Conservation (phyloP, 2,888 invertebrate species). For the Apotomis turbidana region DNA sequence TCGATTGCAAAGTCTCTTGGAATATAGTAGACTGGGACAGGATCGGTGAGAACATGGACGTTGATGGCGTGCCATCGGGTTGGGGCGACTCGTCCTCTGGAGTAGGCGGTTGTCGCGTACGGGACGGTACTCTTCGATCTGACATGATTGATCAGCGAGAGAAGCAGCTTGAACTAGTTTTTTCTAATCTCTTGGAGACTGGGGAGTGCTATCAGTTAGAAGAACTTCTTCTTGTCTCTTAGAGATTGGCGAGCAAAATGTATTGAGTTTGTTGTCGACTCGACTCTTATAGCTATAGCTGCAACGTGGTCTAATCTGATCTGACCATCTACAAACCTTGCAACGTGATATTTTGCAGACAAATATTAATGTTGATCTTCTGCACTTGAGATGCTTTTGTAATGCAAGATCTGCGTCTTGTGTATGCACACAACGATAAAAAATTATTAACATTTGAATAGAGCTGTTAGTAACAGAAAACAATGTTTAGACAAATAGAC, state of each 20-base stretch:
- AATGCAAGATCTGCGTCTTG: constrained; percentile 5
- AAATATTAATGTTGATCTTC: neutral
- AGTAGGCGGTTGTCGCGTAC: neutral
- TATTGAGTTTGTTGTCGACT: neutral
- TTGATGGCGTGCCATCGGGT: neutral
- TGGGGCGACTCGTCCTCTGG: neutral
- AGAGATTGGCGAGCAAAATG: neutral
- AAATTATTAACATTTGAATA: constrained; percentile 2
- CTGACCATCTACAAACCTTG: neutral
- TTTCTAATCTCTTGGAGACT: neutral
- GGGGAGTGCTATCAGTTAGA: neutral
- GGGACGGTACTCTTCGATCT: constrained; percentile 22
- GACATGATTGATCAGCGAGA: neutral
- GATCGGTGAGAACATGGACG: constrained; percentile 4
- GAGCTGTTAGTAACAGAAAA: neutral
- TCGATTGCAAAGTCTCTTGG: constrained; percentile 1
- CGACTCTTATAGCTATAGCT: neutral
- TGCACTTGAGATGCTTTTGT: constrained; percentile 14
- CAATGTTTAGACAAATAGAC: neutral
- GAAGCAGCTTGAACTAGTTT: neutral
- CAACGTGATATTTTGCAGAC: neutral
- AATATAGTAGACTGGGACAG: neutral
- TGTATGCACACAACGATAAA: neutral
- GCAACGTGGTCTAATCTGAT: constrained; percentile 5
- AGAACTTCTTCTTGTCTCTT: neutral